Conservation (phyloP, 1,140 invertebrate genomes). For the Lordiphosa clarofinis region DNA sequence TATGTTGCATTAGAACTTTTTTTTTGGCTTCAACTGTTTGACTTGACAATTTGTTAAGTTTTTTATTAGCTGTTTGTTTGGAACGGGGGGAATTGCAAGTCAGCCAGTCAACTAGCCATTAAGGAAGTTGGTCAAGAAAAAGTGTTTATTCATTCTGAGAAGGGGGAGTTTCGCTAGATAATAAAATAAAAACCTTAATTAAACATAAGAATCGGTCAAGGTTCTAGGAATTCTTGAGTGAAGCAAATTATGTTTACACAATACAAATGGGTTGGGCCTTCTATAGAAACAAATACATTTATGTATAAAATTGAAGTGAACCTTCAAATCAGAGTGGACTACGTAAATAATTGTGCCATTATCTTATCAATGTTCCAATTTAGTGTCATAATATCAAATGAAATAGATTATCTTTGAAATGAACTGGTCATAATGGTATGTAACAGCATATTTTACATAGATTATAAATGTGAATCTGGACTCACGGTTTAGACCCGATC, state of each 20-base stretch:
- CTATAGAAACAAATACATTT: constrained; percentile 12
- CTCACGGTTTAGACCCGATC: too few relatives aligned
- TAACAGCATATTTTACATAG: too few relatives aligned
- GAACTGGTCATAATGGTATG: too few relatives aligned
- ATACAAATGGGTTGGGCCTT: neutral
- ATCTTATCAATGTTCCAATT: too few relatives aligned
- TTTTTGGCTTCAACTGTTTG: constrained; percentile 3
- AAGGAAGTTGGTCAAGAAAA: constrained; percentile 35
- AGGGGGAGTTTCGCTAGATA: neutral
- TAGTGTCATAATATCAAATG: too few relatives aligned
- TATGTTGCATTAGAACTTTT: constrained; percentile 2
- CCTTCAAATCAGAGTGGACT: constrained; percentile 6
- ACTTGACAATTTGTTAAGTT: constrained; percentile 3
- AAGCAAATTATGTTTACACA: constrained; percentile 15
- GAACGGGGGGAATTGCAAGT: constrained; percentile 19
- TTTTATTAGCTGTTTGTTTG: constrained; percentile 10
- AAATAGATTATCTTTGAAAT: too few relatives aligned
- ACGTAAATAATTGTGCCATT: constrained; percentile 22
- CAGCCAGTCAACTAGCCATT: constrained; percentile 14
- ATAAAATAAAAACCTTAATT: constrained; percentile 10
- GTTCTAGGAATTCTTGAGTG: constrained; percentile 16
- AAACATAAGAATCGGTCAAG: constrained; percentile 35
- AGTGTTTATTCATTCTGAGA: constrained; percentile 3
- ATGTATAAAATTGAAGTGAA: constrained; percentile 1
- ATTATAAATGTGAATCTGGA: too few relatives aligned